Conservation (phyloP, 2,888 invertebrate genomes). For the Heterodera filipjevi region DNA sequence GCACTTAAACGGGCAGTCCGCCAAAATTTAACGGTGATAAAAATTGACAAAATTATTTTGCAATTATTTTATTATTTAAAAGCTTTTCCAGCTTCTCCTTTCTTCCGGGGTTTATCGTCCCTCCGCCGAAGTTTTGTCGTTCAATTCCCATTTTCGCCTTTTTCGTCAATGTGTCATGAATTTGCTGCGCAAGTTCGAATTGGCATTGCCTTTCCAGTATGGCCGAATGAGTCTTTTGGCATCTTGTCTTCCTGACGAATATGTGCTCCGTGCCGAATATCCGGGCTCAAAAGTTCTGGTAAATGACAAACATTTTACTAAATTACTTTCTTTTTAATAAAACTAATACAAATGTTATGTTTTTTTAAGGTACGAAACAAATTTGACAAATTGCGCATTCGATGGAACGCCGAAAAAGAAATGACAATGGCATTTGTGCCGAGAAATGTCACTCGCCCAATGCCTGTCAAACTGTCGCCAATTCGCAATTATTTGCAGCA, state of each 20-base stretch:
- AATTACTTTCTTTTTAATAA: not conserved
- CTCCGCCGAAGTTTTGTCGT: not conserved
- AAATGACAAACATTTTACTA: too few relatives aligned
- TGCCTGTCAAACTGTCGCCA: slow-evolving; percentile 16
- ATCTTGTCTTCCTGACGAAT: slow-evolving; percentile 83
- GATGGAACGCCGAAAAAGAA: slow-evolving; percentile 17
- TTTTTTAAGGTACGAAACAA: slow-evolving; percentile 42
- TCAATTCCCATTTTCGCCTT: slow-evolving; percentile 15
- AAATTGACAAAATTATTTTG: not conserved
- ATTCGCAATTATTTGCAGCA: slow-evolving; percentile 26
- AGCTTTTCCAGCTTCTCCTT: not conserved
- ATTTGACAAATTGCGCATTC: slow-evolving; percentile 42
- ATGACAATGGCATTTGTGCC: slow-evolving; percentile 1
- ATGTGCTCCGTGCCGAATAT: slow-evolving; percentile 70
- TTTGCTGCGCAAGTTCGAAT: slow-evolving; percentile 91
- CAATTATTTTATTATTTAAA: not conserved
- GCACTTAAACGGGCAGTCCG: slow-evolving; percentile 30
- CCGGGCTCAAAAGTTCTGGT: slow-evolving; percentile 66
- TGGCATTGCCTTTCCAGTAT: slow-evolving; percentile 89
- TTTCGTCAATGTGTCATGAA: slow-evolving; percentile 74
- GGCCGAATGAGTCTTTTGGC: slow-evolving; percentile 86
- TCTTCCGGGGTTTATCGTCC: not conserved
- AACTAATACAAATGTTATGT: not conserved
- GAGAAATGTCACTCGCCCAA: not conserved
- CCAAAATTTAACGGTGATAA: not conserved